phyloP scores from a whole-genome alignment of 2,113 vertebrate species.

The Ivindomyrus marchei region DNA sequence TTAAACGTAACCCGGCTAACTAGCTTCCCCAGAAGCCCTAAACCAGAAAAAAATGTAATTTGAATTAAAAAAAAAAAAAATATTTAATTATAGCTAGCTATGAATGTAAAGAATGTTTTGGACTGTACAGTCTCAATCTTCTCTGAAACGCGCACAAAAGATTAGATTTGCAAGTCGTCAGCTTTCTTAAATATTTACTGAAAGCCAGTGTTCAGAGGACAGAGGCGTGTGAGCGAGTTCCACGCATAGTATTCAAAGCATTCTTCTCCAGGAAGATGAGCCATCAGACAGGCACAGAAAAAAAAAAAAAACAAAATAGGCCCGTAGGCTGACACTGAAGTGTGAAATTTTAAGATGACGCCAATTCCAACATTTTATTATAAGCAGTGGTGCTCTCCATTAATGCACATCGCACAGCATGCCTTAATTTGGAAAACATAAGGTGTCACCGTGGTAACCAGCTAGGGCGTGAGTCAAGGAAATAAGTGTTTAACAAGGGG shows the following conservation, averaged over 20 bases:
- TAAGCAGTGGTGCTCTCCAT: neutral
- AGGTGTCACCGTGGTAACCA: neutral
- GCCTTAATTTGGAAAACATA: neutral
- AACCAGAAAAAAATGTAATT: neutral
- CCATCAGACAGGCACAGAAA: neutral
- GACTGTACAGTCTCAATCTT: neutral
- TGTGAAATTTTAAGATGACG: neutral
- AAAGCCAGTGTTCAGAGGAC: neutral
- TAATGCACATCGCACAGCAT: neutral
- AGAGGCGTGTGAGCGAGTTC: neutral
- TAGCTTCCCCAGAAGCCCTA: neutral
- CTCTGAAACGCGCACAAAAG: neutral
- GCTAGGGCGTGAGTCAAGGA: neutral
- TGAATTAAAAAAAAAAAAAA: neutral
- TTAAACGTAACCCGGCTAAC: neutral
- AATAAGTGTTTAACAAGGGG: neutral
- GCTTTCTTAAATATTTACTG: neutral
- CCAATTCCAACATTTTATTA: neutral
- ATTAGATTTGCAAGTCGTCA: neutral
- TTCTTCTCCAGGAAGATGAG: neutral
- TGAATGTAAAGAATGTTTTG: neutral
- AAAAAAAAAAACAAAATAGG: neutral
- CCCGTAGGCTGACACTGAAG: neutral
- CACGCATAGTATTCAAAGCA: neutral
- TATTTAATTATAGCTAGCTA: neutral